These are phyloP conservation scores for Colistium nudipinnis DNA, from an alignment of 2,113 vertebrate genomes.

Conservation along the genomic window DNA sequence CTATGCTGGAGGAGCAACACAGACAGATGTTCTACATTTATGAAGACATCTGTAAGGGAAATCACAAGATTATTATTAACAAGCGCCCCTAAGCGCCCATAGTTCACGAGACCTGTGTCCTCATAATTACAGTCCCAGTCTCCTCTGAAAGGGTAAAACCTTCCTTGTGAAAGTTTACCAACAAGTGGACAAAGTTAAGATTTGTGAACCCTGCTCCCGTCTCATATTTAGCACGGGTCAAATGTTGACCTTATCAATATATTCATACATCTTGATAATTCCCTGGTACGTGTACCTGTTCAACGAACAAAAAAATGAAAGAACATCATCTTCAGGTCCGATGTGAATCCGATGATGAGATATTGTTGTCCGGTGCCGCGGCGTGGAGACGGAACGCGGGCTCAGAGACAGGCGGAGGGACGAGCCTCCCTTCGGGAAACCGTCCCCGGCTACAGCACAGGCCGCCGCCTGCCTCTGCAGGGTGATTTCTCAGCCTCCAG, in stretches of 20 bases:
- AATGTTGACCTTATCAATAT: not conserved
- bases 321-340: conserved; percentile 8
- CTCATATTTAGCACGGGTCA: not conserved
- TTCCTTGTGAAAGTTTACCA: not conserved
- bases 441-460: conserved; percentile 69
- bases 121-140: not conserved
- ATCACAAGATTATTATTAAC: not conserved
- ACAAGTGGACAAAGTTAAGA: not conserved
- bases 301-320: not conserved
- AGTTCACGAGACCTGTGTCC: not conserved
- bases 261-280: conserved; percentile 10
- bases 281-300: not conserved
- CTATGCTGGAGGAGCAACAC: not conserved
- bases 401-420: conserved; percentile 57
- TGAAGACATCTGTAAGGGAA: not conserved
- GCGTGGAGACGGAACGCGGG: conserved; percentile 26
- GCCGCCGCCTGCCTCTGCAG: conserved; percentile 59
- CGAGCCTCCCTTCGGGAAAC: conserved; percentile 76
- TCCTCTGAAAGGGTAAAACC: not conserved
- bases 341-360: too few species aligned
- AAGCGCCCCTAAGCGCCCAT: too few species aligned
- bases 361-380: conserved; percentile 43
- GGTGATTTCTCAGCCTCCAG: conserved; percentile 83
- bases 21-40: not conserved
- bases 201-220: not conserved